phyloP scores from a whole-genome alignment of 2,888 invertebrate species.

The Agrypnus murinus region DNA sequence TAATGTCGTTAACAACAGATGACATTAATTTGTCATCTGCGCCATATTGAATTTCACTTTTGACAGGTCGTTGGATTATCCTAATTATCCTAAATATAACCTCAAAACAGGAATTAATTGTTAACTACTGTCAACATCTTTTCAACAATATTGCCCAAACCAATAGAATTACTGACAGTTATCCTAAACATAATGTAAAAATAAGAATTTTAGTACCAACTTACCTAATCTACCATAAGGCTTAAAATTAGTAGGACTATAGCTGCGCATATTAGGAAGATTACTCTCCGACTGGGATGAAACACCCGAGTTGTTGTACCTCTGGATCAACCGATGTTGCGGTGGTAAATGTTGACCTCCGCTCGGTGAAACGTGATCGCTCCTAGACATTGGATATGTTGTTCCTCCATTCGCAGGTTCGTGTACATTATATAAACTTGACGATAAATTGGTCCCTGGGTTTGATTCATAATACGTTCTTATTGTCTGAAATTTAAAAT shows the following conservation, averaged over 20 bases:
- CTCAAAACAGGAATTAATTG: too few relatives aligned
- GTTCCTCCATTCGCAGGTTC: constrained; percentile 64
- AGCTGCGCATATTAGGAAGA: constrained; percentile 67
- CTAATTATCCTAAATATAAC: too few relatives aligned
- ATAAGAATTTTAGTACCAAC: too few relatives aligned
- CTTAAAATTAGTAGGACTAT: constrained; percentile 68
- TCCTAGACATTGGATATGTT: constrained; percentile 63
- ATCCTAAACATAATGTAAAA: too few relatives aligned
- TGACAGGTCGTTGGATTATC: too few relatives aligned
- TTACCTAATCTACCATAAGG: constrained; percentile 65
- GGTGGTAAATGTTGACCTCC: constrained; percentile 47
- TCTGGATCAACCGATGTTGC: constrained; percentile 55
- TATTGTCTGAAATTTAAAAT: constrained; percentile 72
- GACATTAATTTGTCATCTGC: too few relatives aligned
- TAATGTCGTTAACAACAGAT: too few relatives aligned
- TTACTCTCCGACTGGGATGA: constrained; percentile 71
- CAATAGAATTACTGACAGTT: too few relatives aligned
- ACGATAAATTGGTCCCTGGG: constrained; percentile 64
- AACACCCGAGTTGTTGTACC: constrained; percentile 62
- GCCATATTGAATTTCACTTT: too few relatives aligned
- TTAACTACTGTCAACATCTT: too few relatives aligned
- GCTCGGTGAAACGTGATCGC: constrained; percentile 60
- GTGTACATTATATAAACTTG: constrained; percentile 70
- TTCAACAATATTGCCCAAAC: too few relatives aligned
- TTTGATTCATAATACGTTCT: constrained; percentile 73